Percentiles rank a stretch among this genome's conserved stretches.
These are phyloP conservation scores for Sinocyclocheilus maitianheensis DNA, from an alignment of 2,113 vertebrate genomes.

Conservation along the genomic window DNA sequence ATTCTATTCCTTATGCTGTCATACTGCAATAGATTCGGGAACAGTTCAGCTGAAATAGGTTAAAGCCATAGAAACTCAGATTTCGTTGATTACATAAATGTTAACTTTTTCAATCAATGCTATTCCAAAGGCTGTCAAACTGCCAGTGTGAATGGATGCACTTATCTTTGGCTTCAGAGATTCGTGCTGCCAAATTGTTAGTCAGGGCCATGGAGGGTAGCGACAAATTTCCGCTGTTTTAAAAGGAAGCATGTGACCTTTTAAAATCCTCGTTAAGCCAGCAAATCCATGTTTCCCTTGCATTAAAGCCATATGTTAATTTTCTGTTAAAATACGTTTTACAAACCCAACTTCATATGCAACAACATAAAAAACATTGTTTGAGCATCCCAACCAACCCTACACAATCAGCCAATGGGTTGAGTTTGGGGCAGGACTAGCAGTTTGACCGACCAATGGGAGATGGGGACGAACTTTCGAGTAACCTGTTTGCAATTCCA, in stretches of 20 bases:
- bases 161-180: conserved; percentile 12
- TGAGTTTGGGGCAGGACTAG: not conserved
- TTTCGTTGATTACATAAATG: conserved; percentile 23
- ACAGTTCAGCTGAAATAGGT: conserved; percentile 25
- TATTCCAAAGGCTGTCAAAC: conserved; percentile 31
- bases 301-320: not conserved
- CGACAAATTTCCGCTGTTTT: conserved; percentile 33
- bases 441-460: not conserved
- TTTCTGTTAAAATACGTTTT: not conserved
- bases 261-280: conserved; percentile 14
- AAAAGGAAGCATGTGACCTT: not conserved
- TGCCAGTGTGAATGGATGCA: not conserved
- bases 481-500: not conserved
- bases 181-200: conserved; percentile 38
- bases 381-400: not conserved
- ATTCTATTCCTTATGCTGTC: conserved; percentile 28
- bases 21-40: conserved; percentile 11
- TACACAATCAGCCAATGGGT: not conserved
- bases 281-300: not conserved
- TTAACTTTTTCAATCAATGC: not conserved
- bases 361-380: not conserved
- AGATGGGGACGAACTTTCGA: too few relatives aligned
- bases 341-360: not conserved
- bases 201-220: conserved; percentile 17
- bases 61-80: conserved; percentile 52